phyloP scores from a whole-genome alignment of 2,797 vertebrate genomes.

The Esox lucius region DNA sequence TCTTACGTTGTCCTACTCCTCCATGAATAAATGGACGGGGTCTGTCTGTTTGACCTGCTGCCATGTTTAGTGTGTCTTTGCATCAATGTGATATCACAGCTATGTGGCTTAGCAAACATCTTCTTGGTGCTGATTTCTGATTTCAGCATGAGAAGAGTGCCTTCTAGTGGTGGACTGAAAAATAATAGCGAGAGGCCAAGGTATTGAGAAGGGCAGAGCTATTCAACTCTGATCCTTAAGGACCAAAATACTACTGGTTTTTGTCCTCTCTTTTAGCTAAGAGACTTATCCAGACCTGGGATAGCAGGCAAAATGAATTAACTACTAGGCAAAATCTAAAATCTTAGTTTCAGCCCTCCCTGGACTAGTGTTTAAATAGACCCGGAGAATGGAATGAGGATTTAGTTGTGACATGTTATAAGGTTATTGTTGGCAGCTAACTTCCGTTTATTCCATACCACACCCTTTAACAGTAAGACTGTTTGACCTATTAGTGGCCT shows the following conservation, averaged over 20 bases:
- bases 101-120: conserved; percentile 23
- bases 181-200: conserved; percentile 19
- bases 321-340: too few species aligned
- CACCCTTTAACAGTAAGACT: conserved; percentile 59
- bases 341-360: too few species aligned
- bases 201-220: not conserved
- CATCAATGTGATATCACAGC: conserved; percentile 27
- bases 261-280: too few species aligned
- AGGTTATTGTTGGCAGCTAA: conserved; percentile 65
- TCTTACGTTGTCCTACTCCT: not conserved
- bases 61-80: conserved; percentile 53
- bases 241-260: too few species aligned
- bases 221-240: too few species aligned
- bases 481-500: conserved; percentile 59
- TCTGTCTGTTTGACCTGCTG: conserved; percentile 38
- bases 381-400: conserved; percentile 27
- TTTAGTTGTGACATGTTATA: conserved; percentile 45
- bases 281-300: too few species aligned
- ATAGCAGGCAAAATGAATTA: too few species aligned
- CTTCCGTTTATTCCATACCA: conserved; percentile 57
- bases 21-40: not conserved
- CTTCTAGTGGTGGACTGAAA: conserved; percentile 68
- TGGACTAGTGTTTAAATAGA: too few species aligned
- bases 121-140: conserved; percentile 28
- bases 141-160: conserved; percentile 77